Base-by-base conservation (phyloP, 2,113 vertebrate species). In the Dipodomys ordii region DNA sequence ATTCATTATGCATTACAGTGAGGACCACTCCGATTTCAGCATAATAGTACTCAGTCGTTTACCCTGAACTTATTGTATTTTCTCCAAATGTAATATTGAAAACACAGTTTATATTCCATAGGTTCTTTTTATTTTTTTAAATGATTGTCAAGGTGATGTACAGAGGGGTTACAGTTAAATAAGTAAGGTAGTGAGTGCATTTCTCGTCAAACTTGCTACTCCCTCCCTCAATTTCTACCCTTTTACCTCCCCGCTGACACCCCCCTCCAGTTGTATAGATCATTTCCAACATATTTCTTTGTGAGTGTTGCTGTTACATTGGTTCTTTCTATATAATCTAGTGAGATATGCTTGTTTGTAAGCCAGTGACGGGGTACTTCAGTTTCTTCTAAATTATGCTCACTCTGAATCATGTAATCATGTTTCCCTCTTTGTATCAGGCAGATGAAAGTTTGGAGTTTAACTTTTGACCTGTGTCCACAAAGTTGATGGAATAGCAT, bases 381-480 rank as follows among this genome's bases (percentile, higher is more conserved):
- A 80, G n/a, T 44, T 90, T 95, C 64, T 82, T 28, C n/a, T 23
- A 6, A 89, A 53, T 49, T 13, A 18, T 71, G 2, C 13, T 92
- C 3, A 35, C 7, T 68, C 27, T 81, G 57, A 83, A 46, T 44
- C 62, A 74, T n/a, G 27, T 30, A 49, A 20, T 60, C 35, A 69
- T 12, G 4, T 69, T 79, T 72, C 67, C 3, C 25, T 88, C 7
- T 74, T 20, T 86, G 30, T n/a, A 22, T 35, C 44, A 49, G 71
- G 7, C 18, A 76, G 69, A 85, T 69, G 15, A 92, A 94, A 73
- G 27, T 19, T 35, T 53, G 30, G 6, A 82, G 53, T 64, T 35
- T 53, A 19, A 82, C 77, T 87, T 91, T 57, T 87, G 84, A 71
- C 8, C 72, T 68, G 8, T 86, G 30, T 78, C 57, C 16, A 92